Percentiles rank a stretch among this genome's conserved stretches.
These are phyloP conservation scores for Sipha maydis DNA, from an alignment of 2,888 invertebrate genomes.

Conservation along the genomic window DNA sequence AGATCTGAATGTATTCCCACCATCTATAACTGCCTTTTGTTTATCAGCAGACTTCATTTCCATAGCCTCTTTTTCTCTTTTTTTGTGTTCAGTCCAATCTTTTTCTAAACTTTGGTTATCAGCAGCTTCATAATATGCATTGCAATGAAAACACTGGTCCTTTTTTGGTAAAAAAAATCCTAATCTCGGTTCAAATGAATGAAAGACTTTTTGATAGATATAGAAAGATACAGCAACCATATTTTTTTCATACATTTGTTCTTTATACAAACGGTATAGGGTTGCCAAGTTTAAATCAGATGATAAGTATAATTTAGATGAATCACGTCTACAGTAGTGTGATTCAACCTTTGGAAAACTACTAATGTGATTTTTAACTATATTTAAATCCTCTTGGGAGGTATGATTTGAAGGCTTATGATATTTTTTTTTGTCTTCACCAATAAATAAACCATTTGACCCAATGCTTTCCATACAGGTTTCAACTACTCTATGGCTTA, in stretches of 20 bases:
- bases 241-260: slow-evolving; percentile 16
- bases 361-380: neutral
- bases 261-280: neutral
- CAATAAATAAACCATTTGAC: slow-evolving; percentile 11
- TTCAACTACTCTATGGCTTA: slow-evolving; percentile 13
- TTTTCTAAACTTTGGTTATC: neutral
- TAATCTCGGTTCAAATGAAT: slow-evolving; percentile 2
- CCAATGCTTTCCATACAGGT: slow-evolving; percentile 9
- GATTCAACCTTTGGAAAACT: slow-evolving; percentile 11
- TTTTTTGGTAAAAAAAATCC: slow-evolving; percentile 13
- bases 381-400: neutral
- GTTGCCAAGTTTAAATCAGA: slow-evolving; percentile 1
- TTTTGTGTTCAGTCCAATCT: neutral
- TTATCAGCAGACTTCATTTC: slow-evolving; percentile 2
- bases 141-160: neutral
- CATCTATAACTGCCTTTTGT: neutral
- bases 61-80: neutral
- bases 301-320: neutral
- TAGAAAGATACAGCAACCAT: neutral
- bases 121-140: neutral
- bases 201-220: slow-evolving; percentile 6
- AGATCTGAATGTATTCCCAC: neutral
- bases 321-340: slow-evolving; percentile 15
- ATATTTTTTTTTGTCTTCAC: neutral
- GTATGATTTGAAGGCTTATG: neutral